phyloP scores from a whole-genome alignment of 2,797 vertebrate genomes.

The Oreonectes daqikongensis region DNA sequence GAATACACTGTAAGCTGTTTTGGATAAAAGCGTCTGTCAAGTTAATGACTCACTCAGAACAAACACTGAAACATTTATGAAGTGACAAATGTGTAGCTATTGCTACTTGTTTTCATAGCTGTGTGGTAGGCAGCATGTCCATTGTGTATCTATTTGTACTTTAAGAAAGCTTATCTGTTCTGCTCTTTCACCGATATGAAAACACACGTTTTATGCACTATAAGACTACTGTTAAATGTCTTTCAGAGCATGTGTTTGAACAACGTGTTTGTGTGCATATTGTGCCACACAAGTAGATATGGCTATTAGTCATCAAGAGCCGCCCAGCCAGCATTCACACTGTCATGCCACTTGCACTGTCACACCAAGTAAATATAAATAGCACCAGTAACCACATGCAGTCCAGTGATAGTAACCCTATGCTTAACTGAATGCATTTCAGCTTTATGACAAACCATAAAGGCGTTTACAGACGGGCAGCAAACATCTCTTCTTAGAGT shows the following conservation, averaged over 20 bases:
- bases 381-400: constrained; percentile 37
- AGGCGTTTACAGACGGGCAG: constrained; percentile 29
- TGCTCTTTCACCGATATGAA: constrained; percentile 4
- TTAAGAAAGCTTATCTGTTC: not conserved
- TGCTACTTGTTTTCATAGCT: not conserved
- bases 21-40: not conserved
- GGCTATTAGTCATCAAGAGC: constrained; percentile 49
- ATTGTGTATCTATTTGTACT: not conserved
- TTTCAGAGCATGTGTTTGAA: constrained; percentile 32
- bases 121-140: not conserved
- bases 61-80: not conserved
- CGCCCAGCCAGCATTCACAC: constrained; percentile 43
- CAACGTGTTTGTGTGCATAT: constrained; percentile 25
- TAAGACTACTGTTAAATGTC: constrained; percentile 19
- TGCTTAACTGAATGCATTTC: constrained; percentile 32
- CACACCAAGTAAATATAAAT: constrained; percentile 49
- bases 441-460: constrained; percentile 28
- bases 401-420: constrained; percentile 17
- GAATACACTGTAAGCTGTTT: not conserved
- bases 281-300: constrained; percentile 48
- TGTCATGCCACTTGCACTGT: constrained; percentile 47
- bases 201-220: not conserved
- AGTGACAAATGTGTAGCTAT: not conserved
- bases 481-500: constrained; percentile 10
- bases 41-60: not conserved